These are phyloP conservation scores for Tipula vernalis DNA, from an alignment of 2,888 invertebrate species.

Conservation along the genomic window DNA sequence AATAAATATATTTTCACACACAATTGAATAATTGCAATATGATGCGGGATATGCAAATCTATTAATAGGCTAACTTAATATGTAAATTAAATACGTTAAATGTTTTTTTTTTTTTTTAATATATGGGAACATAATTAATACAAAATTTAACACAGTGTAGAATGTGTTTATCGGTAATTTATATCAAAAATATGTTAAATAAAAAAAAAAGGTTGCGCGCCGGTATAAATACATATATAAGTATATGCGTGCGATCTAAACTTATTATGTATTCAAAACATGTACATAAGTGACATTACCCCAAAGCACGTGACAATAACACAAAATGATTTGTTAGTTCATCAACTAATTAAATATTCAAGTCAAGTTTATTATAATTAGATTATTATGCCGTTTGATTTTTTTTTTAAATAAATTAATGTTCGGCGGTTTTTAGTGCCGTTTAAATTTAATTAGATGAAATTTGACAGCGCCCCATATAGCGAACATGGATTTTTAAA, in stretches of 20 bases:
- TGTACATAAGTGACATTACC: neutral
- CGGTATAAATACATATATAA: too few species aligned
- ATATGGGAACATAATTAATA: neutral
- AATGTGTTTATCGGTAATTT: neutral
- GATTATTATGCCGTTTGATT: neutral
- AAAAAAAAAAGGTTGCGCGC: neutral
- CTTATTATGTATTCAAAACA: neutral
- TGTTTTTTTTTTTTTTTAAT: too few species aligned
- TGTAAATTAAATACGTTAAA: neutral
- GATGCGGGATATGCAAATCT: neutral
- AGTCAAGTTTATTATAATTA: neutral
- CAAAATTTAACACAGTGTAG: neutral
- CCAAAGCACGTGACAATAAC: neutral
- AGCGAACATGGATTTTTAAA: neutral
- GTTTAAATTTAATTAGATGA: neutral
- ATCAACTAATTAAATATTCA: neutral
- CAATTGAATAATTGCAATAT: neutral
- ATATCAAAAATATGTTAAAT: neutral
- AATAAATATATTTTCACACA: neutral
- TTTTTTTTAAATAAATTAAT: neutral
- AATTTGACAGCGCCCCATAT: neutral
- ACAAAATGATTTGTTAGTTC: neutral
- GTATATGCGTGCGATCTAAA: neutral
- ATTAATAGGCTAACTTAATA: neutral
- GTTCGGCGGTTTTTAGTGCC: neutral